Evolutionary conservation across 2,113 vertebrate genomes (phyloP).

Genomic region (Onychorhynchus coronatus): DNA sequence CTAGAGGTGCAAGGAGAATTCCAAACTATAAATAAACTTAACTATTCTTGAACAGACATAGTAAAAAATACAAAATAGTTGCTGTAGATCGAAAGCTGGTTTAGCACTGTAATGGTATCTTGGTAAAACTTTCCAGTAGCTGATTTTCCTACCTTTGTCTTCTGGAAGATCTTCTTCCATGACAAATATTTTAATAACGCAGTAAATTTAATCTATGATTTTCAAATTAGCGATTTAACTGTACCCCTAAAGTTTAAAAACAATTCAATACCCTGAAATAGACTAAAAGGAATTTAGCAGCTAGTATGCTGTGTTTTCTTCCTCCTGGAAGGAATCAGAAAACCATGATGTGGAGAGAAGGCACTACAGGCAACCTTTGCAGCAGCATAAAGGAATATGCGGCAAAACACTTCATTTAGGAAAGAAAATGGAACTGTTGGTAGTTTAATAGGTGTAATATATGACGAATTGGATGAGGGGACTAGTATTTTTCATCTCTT

Average conservation of each 20-base stretch:
- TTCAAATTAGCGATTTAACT: neutral
- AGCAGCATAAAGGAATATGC: neutral
- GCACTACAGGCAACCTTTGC: neutral
- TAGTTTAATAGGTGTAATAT: neutral
- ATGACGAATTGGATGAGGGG: neutral
- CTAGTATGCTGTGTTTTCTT: neutral
- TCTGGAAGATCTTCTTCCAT: neutral
- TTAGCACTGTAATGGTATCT: neutral
- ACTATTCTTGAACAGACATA: neutral
- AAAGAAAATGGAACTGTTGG: neutral
- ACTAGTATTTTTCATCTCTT: constrained; percentile 5
- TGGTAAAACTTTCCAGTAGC: neutral
- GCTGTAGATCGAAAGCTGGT: neutral
- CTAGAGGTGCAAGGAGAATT: neutral
- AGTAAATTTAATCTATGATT: neutral
- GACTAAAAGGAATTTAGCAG: neutral
- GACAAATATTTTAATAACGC: neutral
- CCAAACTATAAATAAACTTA: neutral
- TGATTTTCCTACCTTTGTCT: neutral
- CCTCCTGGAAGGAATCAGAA: neutral
- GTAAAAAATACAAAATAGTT: neutral
- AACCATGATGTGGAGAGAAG: neutral
- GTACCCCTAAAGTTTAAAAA: neutral
- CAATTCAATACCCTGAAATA: neutral
- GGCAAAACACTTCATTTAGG: neutral